These are phyloP conservation scores for Myrmophylax atrothorax DNA, from an alignment of 2,113 vertebrate genomes.

Conservation along the genomic window DNA sequence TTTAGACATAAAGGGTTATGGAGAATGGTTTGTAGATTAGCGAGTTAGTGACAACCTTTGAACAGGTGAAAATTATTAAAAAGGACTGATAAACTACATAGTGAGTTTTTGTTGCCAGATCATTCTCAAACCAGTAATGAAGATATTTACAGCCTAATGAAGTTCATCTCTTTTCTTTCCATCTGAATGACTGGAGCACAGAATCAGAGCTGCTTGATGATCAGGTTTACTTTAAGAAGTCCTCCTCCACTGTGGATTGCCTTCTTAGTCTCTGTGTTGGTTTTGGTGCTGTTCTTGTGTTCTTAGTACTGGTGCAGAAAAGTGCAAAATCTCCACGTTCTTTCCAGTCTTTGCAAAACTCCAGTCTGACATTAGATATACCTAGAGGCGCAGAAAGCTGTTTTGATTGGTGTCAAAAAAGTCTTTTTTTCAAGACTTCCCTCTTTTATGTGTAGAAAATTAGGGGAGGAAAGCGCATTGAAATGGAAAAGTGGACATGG, in stretches of 20 bases:
- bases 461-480: background rate
- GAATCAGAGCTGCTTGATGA: background rate
- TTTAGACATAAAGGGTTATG: background rate
- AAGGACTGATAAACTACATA: background rate
- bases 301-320: background rate
- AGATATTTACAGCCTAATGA: background rate
- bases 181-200: background rate
- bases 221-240: background rate
- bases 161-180: background rate
- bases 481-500: background rate
- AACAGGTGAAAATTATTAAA: background rate
- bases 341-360: background rate
- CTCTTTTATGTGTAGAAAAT: background rate
- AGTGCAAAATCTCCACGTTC: background rate
- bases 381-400: background rate
- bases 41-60: background rate
- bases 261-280: background rate
- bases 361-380: background rate
- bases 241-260: background rate
- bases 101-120: background rate
- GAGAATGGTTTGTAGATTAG: background rate
- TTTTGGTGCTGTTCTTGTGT: background rate
- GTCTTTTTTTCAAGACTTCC: background rate
- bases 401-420: background rate
- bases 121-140: background rate